phyloP scores from a whole-genome alignment of 2,888 invertebrate species.

The Eustalomyia histrio region DNA sequence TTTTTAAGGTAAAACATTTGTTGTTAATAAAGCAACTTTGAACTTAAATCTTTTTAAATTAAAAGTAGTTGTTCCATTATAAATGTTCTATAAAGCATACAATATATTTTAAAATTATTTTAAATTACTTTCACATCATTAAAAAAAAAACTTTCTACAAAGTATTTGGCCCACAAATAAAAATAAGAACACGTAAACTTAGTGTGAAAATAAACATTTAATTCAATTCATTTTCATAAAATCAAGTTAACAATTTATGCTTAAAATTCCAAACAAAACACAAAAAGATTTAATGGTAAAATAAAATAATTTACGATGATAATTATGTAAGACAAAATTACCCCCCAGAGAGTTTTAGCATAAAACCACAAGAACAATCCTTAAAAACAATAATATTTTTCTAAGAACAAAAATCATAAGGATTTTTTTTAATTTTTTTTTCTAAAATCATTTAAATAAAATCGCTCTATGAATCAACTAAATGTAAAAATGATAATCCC shows the following conservation, averaged over 20 bases:
- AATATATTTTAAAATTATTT: slow-evolving; percentile 27
- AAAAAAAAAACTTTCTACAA: slow-evolving; percentile 8
- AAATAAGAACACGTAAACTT: slow-evolving; percentile 48
- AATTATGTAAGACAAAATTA: slow-evolving; percentile 76
- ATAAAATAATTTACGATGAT: slow-evolving; percentile 76
- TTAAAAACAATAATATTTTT: slow-evolving; percentile 3
- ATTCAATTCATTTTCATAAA: slow-evolving; percentile 77
- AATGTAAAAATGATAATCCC: slow-evolving; percentile 79
- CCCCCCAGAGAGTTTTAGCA: slow-evolving; percentile 72
- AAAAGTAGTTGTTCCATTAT: too few species aligned
- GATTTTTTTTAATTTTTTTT: not conserved
- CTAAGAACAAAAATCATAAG: slow-evolving; percentile 14
- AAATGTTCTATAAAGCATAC: too few species aligned
- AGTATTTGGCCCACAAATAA: slow-evolving; percentile 44
- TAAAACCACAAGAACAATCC: slow-evolving; percentile 3
- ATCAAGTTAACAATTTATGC: slow-evolving; percentile 60
- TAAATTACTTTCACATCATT: slow-evolving; percentile 31
- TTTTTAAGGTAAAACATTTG: too few species aligned
- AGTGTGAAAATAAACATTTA: slow-evolving; percentile 70
- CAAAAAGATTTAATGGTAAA: slow-evolving; percentile 62
- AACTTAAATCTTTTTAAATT: too few species aligned
- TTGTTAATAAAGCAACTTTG: too few species aligned
- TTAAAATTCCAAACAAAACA: slow-evolving; percentile 17
- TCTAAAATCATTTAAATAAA: slow-evolving; percentile 55
- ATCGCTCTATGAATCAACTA: slow-evolving; percentile 57